Evolutionary conservation across 1,140 invertebrate genomes (phyloP).

Genomic region (Andricus grossulariae): DNA sequence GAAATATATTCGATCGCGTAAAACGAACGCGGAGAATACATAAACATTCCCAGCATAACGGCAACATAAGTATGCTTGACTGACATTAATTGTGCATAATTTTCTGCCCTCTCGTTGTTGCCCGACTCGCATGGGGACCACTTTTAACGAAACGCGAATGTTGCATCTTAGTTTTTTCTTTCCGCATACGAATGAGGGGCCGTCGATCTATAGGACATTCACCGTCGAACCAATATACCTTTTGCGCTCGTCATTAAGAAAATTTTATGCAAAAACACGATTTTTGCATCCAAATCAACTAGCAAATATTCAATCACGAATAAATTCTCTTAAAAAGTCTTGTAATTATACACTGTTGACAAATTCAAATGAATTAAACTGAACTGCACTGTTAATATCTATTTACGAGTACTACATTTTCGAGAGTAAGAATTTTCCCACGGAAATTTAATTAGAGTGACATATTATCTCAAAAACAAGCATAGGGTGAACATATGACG

Average conservation of each 20-base stretch:
- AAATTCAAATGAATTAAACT: neutral
- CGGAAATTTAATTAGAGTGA: neutral
- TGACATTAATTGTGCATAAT: constrained; percentile 69
- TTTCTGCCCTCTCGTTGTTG: constrained; percentile 43
- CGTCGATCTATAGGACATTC: constrained; percentile 47
- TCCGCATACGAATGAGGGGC: constrained; percentile 61
- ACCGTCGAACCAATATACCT: constrained; percentile 36
- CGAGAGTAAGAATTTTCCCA: neutral
- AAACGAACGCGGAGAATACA: constrained; percentile 52
- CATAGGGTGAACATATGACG: too few species aligned
- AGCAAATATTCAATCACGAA: constrained; percentile 15
- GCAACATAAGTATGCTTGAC: constrained; percentile 60
- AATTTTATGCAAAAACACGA: constrained; percentile 17
- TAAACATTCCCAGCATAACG: constrained; percentile 56
- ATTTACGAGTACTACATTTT: neutral
- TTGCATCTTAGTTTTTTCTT: constrained; percentile 61
- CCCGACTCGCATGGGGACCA: constrained; percentile 47
- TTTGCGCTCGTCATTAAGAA: constrained; percentile 25
- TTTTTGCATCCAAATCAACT: constrained; percentile 25
- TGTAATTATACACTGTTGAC: too few species aligned
- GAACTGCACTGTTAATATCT: neutral
- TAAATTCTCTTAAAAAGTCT: too few species aligned
- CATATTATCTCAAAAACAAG: neutral
- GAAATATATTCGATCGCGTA: constrained; percentile 43
- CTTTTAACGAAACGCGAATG: constrained; percentile 63